Percentiles rank a stretch among this genome's conserved stretches.
These are phyloP conservation scores for Ruditapes philippinarum DNA, from an alignment of 1,140 invertebrate genomes.

Conservation along the genomic window DNA sequence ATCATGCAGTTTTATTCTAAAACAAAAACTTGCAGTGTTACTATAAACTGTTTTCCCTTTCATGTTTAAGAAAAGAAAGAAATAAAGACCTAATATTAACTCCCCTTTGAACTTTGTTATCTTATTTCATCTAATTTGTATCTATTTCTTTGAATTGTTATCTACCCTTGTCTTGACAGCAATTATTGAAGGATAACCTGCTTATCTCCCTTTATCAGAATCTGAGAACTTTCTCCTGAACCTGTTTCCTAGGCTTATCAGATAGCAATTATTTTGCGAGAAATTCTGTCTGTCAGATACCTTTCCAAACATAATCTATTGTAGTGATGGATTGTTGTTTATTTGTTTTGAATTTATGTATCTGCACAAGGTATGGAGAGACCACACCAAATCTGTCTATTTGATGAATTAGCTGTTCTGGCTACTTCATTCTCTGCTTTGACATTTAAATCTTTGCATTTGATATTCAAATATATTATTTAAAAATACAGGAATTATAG, in stretches of 20 bases:
- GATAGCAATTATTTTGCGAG: not conserved
- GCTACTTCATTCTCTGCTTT: not conserved
- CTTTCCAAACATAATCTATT: not conserved
- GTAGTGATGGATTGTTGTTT: conserved; percentile 1
- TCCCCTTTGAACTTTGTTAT: not conserved
- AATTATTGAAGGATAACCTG: not conserved
- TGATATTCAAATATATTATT: not conserved
- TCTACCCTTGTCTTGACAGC: not conserved
- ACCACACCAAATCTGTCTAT: not conserved
- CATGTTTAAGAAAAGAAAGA: no score
- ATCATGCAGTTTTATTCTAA: no score
- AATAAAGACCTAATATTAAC: no score
- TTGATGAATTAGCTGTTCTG: not conserved
- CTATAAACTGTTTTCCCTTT: no score
- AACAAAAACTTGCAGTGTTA: no score
- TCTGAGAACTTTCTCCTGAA: not conserved
- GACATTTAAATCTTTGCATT: not conserved
- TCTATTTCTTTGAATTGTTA: not conserved
- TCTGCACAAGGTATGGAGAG: not conserved
- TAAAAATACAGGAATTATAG: not conserved
- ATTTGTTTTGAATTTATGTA: conserved; percentile 11
- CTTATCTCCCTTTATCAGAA: conserved; percentile 13
- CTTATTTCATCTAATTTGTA: not conserved
- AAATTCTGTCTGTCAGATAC: not conserved
- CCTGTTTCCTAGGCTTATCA: not conserved